phyloP scores from a whole-genome alignment of 2,113 vertebrate genomes.

The Junco hyemalis region DNA sequence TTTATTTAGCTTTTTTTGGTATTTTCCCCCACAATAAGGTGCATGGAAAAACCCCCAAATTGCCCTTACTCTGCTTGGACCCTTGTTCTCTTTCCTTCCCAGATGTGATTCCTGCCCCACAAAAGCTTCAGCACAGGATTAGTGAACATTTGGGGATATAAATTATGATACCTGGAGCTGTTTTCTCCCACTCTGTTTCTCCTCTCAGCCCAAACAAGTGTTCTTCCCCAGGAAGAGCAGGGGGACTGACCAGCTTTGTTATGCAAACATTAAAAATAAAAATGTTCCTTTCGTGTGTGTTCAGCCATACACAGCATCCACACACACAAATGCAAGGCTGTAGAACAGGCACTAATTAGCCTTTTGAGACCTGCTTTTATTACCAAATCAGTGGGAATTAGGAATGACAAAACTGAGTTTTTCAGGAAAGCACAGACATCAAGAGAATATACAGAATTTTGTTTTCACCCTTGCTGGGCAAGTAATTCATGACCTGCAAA shows the following conservation, averaged over 20 bases:
- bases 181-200: not conserved
- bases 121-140: not conserved
- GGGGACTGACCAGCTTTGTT: not conserved
- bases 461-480: not conserved
- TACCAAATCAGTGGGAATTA: not conserved
- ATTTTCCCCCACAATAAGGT: not conserved
- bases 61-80: not conserved
- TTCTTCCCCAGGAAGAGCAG: not conserved
- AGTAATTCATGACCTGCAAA: not conserved
- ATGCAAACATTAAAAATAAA: not conserved
- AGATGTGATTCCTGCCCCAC: not conserved
- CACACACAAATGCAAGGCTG: not conserved
- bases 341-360: not conserved
- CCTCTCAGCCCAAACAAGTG: not conserved
- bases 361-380: not conserved
- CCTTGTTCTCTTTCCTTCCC: rapidly evolving
- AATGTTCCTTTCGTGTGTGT: rapidly evolving
- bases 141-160: too few species aligned
- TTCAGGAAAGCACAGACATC: not conserved
- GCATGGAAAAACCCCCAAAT: not conserved
- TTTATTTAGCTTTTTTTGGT: not conserved
- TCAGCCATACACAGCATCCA: not conserved
- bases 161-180: not conserved
- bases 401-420: not conserved
- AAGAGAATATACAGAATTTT: not conserved